A percentile compares a stretch with the other conserved stretches of the same genome.
Evolutionary conservation across 2,113 vertebrate species (phyloP).

Genomic region (Eptesicus fuscus): DNA sequence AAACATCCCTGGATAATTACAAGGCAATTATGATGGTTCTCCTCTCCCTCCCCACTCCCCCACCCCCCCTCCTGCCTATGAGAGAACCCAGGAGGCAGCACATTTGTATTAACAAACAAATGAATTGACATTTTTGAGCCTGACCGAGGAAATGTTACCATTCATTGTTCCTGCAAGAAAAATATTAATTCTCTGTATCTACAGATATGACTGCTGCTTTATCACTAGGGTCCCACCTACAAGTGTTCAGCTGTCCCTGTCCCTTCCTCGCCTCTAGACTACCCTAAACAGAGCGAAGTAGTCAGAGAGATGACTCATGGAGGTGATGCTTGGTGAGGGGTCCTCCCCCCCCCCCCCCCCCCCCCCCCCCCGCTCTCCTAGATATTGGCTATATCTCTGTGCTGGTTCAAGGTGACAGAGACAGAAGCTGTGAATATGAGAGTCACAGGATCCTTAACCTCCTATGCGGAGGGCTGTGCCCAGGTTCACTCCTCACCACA

Average conservation of each 20-base stretch:
- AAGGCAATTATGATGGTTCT: background rate
- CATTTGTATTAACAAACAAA: conserved; percentile 38
- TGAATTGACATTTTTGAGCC: conserved; percentile 16
- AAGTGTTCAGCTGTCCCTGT: background rate
- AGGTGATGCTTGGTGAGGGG: background rate
- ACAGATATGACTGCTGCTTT: background rate
- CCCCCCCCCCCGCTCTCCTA: background rate
- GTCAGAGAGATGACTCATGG: background rate
- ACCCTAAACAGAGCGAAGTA: background rate
- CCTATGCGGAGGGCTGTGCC: background rate
- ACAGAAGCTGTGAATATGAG: background rate
- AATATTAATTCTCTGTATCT: background rate
- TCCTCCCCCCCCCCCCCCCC: background rate
- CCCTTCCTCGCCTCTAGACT: background rate
- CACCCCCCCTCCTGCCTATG: background rate
- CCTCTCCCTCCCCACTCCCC: background rate
- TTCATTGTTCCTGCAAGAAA: conserved; percentile 34
- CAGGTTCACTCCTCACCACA: background rate
- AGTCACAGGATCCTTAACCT: background rate
- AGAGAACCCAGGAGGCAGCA: background rate
- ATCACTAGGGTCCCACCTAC: background rate
- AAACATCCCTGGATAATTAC: conserved; percentile 51
- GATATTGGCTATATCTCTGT: background rate
- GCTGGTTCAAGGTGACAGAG: background rate
- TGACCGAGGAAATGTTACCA: conserved; percentile 25